Evolutionary conservation across 2,888 invertebrate species (phyloP), one percentile per base, ranked within the genome.

Genomic region (Drosophila ezoana): DNA sequence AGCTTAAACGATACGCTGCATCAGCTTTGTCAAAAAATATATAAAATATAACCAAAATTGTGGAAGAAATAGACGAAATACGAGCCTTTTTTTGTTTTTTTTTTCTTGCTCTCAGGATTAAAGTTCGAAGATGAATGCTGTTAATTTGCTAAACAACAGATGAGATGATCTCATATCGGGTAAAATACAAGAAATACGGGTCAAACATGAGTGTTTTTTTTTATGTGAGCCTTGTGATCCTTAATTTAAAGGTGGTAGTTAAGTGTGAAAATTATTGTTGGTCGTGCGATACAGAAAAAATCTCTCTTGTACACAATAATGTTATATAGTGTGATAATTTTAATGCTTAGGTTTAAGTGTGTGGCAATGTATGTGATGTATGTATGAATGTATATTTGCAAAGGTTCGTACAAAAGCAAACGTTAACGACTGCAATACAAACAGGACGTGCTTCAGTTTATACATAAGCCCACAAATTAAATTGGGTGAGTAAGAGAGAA

Each of bases 121-220:
- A 58, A 74, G 76, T 56, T 76, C 73, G 76, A 71, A 74, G 79
- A 82, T 80, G 73, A 81, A 81, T 81, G 74, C 56, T 69, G 71
- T 67, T 82, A 81, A 81, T 82, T 82, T 81, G 79, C 61, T 62
- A 69, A 74, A 66, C 65, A 81, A 56, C 62, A 62, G 58, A 56
- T 69, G 23, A 51, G 56, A 53, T 54, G 51, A 56, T 40, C 52
- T 40, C 40, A 40, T 35, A 13, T 13, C 16, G 32, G 3, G 9
- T 2, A 44, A n/a, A 11, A 35, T 35, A 52, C 40, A 38, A n/a
- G 38, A n/a, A 40, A 16, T 20, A 44, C 8, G 35, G 4, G 14
- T 8, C 14, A 40, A 54, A 23, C 45, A 43, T 45, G 51, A 66
- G 48, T 37, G 40, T 44, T 18, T 3, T n/a, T n/a, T 57, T 49